A percentile compares a stretch with the other conserved stretches of the same genome.
Conservation (phyloP, 1,140 invertebrate genomes). For the Apocrypta bakeri region DNA sequence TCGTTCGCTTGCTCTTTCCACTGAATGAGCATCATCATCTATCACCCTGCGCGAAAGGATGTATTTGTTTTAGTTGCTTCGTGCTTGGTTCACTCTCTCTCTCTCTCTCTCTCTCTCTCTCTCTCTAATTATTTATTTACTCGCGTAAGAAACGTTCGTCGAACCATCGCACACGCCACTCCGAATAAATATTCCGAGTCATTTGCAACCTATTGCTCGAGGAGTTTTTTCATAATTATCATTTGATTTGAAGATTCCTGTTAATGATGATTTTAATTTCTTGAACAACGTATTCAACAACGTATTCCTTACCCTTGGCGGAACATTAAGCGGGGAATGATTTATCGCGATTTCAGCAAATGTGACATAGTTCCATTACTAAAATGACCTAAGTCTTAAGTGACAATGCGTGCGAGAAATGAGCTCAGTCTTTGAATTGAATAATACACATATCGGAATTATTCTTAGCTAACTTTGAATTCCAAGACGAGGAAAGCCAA, state of each 20-base stretch:
- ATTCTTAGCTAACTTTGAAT: no score
- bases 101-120: not conserved
- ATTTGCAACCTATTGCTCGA: no score
- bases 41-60: constrained; percentile 73
- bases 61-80: constrained; percentile 71
- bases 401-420: not conserved
- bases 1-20: constrained; percentile 49
- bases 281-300: no score
- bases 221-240: not conserved
- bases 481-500: no score
- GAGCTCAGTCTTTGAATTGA: no score
- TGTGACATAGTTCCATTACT: not conserved
- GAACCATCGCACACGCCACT: not conserved
- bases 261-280: not conserved
- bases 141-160: not conserved
- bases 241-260: no score
- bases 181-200: no score
- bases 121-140: constrained; percentile 71
- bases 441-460: not conserved
- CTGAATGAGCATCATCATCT: constrained; percentile 71
- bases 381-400: not conserved
- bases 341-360: not conserved
- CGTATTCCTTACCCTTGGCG: not conserved
- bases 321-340: not conserved
- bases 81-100: not conserved